Evolutionary conservation across 1,140 invertebrate species (phyloP).

Genomic region (Apis laboriosa): DNA sequence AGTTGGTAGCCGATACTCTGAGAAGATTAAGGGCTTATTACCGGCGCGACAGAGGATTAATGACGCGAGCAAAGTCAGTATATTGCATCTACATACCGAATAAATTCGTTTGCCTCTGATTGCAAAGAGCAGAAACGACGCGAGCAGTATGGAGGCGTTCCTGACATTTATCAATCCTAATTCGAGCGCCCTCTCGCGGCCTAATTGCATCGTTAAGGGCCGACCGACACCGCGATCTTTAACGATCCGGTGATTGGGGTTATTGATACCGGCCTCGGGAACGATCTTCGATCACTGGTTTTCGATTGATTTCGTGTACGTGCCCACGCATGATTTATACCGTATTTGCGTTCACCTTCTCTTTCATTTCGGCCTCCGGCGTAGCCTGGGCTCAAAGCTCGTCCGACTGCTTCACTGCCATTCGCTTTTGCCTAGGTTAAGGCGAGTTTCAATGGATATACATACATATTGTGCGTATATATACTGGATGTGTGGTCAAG

Average conservation of each 20-base stretch:
- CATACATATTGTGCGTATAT: no score
- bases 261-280: conserved; percentile 30
- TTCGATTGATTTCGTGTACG: conserved; percentile 40
- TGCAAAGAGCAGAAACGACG: conserved; percentile 31
- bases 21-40: conserved; percentile 63
- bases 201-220: conserved; percentile 54
- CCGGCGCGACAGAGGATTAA: conserved; percentile 57
- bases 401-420: not conserved
- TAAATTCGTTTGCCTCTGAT: conserved; percentile 57
- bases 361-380: conserved; percentile 42
- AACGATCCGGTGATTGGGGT: conserved; percentile 45
- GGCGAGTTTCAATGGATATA: not conserved
- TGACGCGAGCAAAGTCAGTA: conserved; percentile 37
- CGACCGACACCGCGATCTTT: conserved; percentile 15
- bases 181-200: conserved; percentile 38
- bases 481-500: conserved; percentile 10
- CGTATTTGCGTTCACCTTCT: conserved; percentile 47
- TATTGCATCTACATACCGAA: conserved; percentile 36
- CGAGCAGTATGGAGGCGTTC: conserved; percentile 40
- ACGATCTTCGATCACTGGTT: conserved; percentile 35
- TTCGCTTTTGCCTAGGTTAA: conserved; percentile 13
- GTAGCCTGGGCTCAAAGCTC: not conserved
- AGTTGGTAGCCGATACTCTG: conserved; percentile 39
- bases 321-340: conserved; percentile 39
- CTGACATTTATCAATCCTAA: conserved; percentile 54